Evolutionary conservation across 2,113 vertebrate genomes (phyloP).

Genomic region (Orientallactaga bullata): DNA sequence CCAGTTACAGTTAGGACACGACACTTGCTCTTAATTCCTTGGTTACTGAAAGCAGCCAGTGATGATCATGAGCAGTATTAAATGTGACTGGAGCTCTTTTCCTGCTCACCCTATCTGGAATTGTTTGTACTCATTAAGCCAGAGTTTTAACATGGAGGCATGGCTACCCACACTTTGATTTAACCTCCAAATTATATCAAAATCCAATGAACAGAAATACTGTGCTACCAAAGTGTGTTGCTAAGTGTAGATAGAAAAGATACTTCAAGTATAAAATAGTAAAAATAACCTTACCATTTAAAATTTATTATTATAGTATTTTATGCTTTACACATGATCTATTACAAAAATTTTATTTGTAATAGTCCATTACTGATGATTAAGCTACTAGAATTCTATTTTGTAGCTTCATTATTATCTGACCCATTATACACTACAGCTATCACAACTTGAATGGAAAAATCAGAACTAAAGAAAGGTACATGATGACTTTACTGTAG

Average conservation of each 20-base stretch:
- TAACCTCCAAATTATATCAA: slow-evolving; percentile 20
- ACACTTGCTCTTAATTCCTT: not conserved
- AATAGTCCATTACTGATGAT: not conserved
- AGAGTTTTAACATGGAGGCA: not conserved
- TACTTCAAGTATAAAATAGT: slow-evolving; percentile 31
- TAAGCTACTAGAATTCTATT: slow-evolving; percentile 30
- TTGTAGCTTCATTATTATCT: slow-evolving; percentile 24
- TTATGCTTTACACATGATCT: slow-evolving; percentile 16
- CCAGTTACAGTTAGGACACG: not conserved
- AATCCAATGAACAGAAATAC: slow-evolving; percentile 17
- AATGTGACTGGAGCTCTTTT: not conserved
- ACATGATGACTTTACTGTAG: slow-evolving; percentile 20
- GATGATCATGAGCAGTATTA: not conserved
- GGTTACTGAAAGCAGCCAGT: slow-evolving; percentile 8
- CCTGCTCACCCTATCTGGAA: slow-evolving; percentile 3
- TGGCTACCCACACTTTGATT: slow-evolving; percentile 35
- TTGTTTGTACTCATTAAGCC: slow-evolving; percentile 20
- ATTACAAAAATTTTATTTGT: not conserved
- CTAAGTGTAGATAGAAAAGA: slow-evolving; percentile 18
- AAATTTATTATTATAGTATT: not conserved
- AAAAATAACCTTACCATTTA: slow-evolving; percentile 38
- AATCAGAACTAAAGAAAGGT: not conserved
- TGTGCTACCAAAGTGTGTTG: not conserved
- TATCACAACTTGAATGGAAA: slow-evolving; percentile 18
- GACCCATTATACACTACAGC: not conserved